Evolutionary conservation across 2,888 invertebrate species (phyloP).

Genomic region (Pseudoips prasinana): DNA sequence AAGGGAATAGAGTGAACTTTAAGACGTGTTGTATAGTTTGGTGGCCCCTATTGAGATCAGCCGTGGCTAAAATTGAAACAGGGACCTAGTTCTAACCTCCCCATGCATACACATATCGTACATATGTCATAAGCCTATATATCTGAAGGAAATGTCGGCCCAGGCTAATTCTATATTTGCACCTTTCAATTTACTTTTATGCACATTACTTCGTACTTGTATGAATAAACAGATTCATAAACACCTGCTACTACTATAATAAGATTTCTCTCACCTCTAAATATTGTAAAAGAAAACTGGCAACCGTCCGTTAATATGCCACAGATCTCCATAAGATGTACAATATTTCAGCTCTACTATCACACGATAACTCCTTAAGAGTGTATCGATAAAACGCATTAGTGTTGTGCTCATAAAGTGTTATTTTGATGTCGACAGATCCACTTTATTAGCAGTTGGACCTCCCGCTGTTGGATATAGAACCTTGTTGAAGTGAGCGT

Average conservation of each 20-base stretch:
- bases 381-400: conserved; percentile 65
- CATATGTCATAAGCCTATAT: no score
- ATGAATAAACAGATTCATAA: no score
- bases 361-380: conserved; percentile 46
- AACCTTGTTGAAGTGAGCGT: conserved; percentile 59
- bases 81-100: no score
- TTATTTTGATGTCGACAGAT: conserved; percentile 79
- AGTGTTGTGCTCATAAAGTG: conserved; percentile 70
- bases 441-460: conserved; percentile 74
- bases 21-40: no score
- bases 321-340: conserved; percentile 34
- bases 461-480: conserved; percentile 64
- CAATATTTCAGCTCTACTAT: conserved; percentile 41
- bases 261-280: conserved; percentile 19
- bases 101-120: no score
- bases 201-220: no score
- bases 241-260: conserved; percentile 12
- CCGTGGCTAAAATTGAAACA: no score
- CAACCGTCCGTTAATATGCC: conserved; percentile 29
- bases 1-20: no score
- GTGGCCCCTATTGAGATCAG: no score
- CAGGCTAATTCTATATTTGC: no score
- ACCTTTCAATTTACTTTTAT: no score
- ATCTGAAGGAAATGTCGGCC: no score
- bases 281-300: conserved; percentile 26